Evolutionary conservation across 1,140 invertebrate genomes (phyloP), one percentile per base, ranked within the genome.

Genomic region (Aporrectodea caliginosa): DNA sequence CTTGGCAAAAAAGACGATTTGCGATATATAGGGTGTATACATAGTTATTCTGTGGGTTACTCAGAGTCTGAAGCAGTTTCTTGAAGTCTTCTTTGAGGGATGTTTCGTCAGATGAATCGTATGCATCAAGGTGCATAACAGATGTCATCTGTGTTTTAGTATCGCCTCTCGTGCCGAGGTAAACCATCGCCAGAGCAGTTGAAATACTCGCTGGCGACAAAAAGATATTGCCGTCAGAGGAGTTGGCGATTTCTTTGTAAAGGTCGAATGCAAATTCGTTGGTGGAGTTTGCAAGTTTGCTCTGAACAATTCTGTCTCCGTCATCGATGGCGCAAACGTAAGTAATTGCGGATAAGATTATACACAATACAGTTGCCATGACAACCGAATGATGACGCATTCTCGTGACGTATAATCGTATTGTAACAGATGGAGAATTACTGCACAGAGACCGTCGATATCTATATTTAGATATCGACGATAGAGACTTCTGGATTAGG

Each of bases 161-260:
- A 16, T 91, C 87, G 2, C 91, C 92, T 0, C 90, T 90, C 0
- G 94, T 86, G 0, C 93, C 91, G 82, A 95, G 94, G 84, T 94
- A 95, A 0, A 93, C 92, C 22, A 96, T 88, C 22, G 92, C 85
- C 14, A 97, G 84, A 0, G 94, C 92, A 79, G 94, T 92, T 84
- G 94, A 92, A n/a, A 95, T 91, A 81, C 94, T 95, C 86, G 94
- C 92, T 0, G 94, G 94, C 29, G 94, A 96, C 84, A 94, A 94
- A 89, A 96, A 94, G 6, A 96, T 85, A 86, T 95, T 96, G 31
- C 78, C 73, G 14, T 35, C 30, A 0, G 83, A 84, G 2, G 81
- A 78, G 16, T 84, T 84, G 1, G 80, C 88, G 0, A 83, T 86
- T 32, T 79, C 89, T 16, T 84, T 89, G 35, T 81, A 88, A n/a